These are phyloP conservation scores for Montipora cactus DNA, from an alignment of 64 coral and sea anemone species.

Conservation along the genomic window DNA sequence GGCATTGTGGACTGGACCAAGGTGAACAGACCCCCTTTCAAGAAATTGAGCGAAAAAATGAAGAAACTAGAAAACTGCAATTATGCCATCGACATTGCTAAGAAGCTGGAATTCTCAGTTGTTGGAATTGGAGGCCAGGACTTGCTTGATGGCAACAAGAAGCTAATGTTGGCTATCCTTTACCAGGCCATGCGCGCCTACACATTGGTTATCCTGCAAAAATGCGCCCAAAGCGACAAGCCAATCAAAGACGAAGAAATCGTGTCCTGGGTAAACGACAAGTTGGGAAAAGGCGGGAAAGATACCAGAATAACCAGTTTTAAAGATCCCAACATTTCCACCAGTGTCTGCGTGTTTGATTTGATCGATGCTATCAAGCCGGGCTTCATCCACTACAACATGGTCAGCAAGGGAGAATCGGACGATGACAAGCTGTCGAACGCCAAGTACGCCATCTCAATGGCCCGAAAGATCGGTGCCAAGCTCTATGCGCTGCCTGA, in stretches of 20 bases:
- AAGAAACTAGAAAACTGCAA: constrained; percentile 99
- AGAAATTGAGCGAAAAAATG: constrained; percentile 93
- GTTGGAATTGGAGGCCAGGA: constrained; percentile 95
- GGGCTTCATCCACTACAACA: constrained; percentile 72
- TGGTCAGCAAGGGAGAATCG: constrained; percentile 21
- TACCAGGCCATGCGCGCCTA: constrained; percentile 95
- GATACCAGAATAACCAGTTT: constrained; percentile 66
- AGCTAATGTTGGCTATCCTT: constrained; percentile 78
- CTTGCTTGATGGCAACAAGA: constrained; percentile 78
- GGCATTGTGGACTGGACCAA: constrained; percentile 87
- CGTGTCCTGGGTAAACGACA: constrained; percentile 90
- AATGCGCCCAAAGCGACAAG: constrained; percentile 75
- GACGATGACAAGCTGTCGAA: constrained; percentile 81
- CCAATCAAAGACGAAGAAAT: constrained; percentile 88
- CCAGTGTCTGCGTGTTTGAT: constrained; percentile 76
- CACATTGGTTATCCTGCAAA: constrained; percentile 86
- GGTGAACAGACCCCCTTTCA: constrained; percentile 87
- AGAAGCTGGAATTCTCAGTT: constrained; percentile 89
- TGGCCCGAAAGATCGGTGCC: constrained; percentile 92
- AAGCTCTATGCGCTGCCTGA: constrained; percentile 92
- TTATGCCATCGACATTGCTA: constrained; percentile 81
- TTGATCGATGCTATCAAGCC: constrained; percentile 94
- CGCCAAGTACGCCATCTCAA: constrained; percentile 97
- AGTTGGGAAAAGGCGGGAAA: constrained; percentile 71
- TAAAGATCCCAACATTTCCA: constrained; percentile 82